Evolutionary conservation across 2,888 invertebrate species (phyloP), one percentile per base, ranked within the genome.

Genomic region (Himalopsyche kuldschensis): DNA sequence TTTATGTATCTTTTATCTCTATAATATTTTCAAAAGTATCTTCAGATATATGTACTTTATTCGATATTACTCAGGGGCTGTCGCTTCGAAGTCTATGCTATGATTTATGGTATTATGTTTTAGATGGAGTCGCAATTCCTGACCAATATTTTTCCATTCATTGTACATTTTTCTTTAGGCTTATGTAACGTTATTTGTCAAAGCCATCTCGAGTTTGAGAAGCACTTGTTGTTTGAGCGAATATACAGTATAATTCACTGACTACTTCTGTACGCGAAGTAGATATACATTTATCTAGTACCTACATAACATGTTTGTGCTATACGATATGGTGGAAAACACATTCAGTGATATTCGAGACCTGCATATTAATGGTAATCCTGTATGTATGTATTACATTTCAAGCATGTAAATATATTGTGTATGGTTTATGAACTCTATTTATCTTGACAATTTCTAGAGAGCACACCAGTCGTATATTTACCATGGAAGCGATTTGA

Each of bases 271-370:
- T 69, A 10, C 27, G 69, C 20, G 2, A 1, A 1, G 11, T 69
- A 69, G 24, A 24, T 69, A 69, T 24, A 69, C 27, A 69, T 69
- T 27, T 55, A 20, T 55, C 55, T 69, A 41, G 41, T 41, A 69
- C 30, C 27, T 27, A 69, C 69, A 27, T 69, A 48, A 30, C 27
- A 30, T 27, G 24, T 27, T 27, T 27, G 69, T 27, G 10, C 4
- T 30, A 27, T 30, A 27, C 15, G 24, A 27, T 69, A 69, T 69
- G 69, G 69, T 69, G 69, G 69, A 69, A 69, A 69, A 69, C 69
- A 69, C 69, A 69, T 69, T 69, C 69, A 69, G 69, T 69, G 69
- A 69, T 69, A 69, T 69, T 69, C 69, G 69, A 69, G 69, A 69
- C 69, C 69, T 69, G 69, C 69, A 69, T 69, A 69, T 69, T 69